Evolutionary conservation across 1,140 invertebrate genomes (phyloP), one percentile per base, ranked within the genome.

Genomic region (Zaprionus ornatus): DNA sequence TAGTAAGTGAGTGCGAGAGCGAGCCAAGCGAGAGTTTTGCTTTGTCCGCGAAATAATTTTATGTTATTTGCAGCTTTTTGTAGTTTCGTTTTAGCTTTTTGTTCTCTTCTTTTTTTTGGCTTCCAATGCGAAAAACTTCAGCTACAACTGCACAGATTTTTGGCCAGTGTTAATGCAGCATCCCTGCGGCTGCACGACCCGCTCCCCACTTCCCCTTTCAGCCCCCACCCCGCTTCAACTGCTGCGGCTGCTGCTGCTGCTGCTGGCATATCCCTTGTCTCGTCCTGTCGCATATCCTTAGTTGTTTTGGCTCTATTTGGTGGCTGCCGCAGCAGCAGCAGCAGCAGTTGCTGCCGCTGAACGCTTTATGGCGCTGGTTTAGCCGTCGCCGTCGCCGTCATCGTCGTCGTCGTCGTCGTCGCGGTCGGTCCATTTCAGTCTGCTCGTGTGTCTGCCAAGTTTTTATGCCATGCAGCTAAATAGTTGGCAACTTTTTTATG

Each of bases 391-490:
- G 60, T n/a, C n/a, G n/a, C n/a, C n/a, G n/a, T n/a, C n/a, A n/a
- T n/a, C 21, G 48, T n/a, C 42, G 68, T 50, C 35, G 35, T 0
- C 32, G 66, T 63, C 37, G 52, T 19, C 40, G 68, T 66, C 52
- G 83, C 63, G 79, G 83, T 80, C 57, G 72, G 70, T 79, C 48
- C 84, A 79, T 84, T 88, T 79, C 67, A 73, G 84, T 90, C 81
- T 90, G 82, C 66, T 82, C 79, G 74, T 76, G 65, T 90, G 84
- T 88, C 85, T 88, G 86, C 75, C 86, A 88, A 88, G 85, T 88
- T 88, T 90, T 72, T 29, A 76, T 80, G 69, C 76, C 48, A 57
- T 66, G 66, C 75, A 66, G 65, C 80, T 71, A 87, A 87, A 87
- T 87, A 88, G 84, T 87, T 88, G 74, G 65, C 45, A 87, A 88